Evolutionary conservation across 2,888 invertebrate species (phyloP).

Genomic region (Tholera decimalis): DNA sequence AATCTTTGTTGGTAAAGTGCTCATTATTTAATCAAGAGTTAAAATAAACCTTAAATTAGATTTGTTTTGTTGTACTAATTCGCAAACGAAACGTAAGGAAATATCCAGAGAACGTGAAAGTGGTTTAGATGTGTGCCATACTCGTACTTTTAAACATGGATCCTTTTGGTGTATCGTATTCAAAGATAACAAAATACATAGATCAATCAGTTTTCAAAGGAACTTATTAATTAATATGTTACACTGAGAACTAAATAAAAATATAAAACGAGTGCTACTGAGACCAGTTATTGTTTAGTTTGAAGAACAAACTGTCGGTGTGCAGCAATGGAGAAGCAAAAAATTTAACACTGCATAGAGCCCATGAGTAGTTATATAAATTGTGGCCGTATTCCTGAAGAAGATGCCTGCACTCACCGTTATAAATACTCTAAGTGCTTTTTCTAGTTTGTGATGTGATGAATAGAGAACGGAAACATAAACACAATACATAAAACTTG

Average conservation of each 20-base stretch:
- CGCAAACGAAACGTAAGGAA: slow-evolving; percentile 16
- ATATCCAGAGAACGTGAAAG: slow-evolving; percentile 17
- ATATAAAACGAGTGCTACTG: slow-evolving; percentile 11
- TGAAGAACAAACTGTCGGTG: slow-evolving; percentile 11
- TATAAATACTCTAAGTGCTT: slow-evolving; percentile 22
- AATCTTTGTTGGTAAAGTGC: slow-evolving; percentile 83
- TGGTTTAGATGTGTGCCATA: slow-evolving; percentile 25
- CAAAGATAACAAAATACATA: background rate
- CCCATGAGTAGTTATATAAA: slow-evolving; percentile 36
- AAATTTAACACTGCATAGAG: slow-evolving; percentile 23
- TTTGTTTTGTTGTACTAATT: slow-evolving; percentile 22
- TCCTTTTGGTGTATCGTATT: background rate
- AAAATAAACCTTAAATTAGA: slow-evolving; percentile 30
- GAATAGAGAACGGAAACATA: slow-evolving; percentile 28
- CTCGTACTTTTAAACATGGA: slow-evolving; percentile 17
- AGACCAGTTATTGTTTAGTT: slow-evolving; percentile 18
- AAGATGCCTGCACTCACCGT: slow-evolving; percentile 15
- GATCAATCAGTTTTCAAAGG: background rate
- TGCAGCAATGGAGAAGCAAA: slow-evolving; percentile 28
- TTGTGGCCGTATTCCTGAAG: slow-evolving; percentile 35
- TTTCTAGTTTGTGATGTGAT: slow-evolving; percentile 29
- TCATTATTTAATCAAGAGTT: slow-evolving; percentile 45
- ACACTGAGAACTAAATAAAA: slow-evolving; percentile 10
- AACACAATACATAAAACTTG: slow-evolving; percentile 28
- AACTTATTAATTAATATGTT: background rate